These are phyloP conservation scores for Fistularia tabacaria DNA, from an alignment of 2,797 vertebrate genomes.

Conservation along the genomic window DNA sequence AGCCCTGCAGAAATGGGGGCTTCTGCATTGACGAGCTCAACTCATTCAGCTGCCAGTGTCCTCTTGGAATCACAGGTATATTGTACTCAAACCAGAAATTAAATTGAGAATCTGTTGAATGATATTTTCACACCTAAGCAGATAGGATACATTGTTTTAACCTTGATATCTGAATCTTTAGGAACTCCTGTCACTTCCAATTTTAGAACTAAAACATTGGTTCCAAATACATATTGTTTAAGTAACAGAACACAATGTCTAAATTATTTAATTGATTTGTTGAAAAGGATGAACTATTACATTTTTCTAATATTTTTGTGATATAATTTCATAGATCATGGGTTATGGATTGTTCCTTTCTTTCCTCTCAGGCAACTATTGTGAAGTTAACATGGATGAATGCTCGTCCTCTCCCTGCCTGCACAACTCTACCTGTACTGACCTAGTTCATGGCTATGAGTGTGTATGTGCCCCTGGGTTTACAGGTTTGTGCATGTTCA, in stretches of 20 bases:
- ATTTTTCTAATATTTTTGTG: not conserved
- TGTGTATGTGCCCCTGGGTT: constrained; percentile 74
- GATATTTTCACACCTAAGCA: too few relatives aligned
- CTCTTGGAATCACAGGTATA: constrained; percentile 76
- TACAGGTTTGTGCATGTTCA: constrained; percentile 65
- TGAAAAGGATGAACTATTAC: not conserved
- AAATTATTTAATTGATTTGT: too few relatives aligned
- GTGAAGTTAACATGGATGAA: constrained; percentile 79
- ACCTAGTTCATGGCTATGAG: constrained; percentile 67
- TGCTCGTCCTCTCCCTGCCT: constrained; percentile 74
- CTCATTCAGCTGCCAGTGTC: constrained; percentile 76
- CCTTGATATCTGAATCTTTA: too few relatives aligned
- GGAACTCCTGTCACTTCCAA: too few relatives aligned
- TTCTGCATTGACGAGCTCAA: constrained; percentile 75
- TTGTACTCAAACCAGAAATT: too few relatives aligned
- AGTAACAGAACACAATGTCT: too few relatives aligned
- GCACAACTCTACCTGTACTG: constrained; percentile 71
- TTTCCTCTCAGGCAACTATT: constrained; percentile 62
- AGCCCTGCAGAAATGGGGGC: constrained; percentile 73
- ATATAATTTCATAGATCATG: not conserved
- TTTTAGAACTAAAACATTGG: too few relatives aligned
- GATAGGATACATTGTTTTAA: too few relatives aligned
- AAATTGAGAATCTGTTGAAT: too few relatives aligned
- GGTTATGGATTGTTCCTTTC: not conserved
- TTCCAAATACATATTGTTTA: too few relatives aligned